Evolutionary conservation across 2,113 vertebrate species (phyloP).

Genomic region (Brienomyrus brachyistius): DNA sequence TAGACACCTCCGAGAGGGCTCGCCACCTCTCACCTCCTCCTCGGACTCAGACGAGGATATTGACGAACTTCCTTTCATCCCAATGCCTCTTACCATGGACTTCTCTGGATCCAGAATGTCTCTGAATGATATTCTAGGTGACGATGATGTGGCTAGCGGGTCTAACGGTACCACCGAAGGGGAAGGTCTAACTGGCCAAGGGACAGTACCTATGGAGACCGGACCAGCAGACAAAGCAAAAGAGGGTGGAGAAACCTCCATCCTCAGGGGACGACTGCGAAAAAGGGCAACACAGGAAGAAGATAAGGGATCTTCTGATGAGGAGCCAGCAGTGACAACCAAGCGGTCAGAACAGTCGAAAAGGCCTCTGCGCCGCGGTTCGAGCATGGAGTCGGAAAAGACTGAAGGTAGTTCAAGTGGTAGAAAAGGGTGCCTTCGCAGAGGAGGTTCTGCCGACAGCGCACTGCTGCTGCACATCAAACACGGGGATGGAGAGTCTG

Average conservation of each 20-base stretch:
- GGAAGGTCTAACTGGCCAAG: slow-evolving; percentile 29
- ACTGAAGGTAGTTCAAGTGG: slow-evolving; percentile 43
- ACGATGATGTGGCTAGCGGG: slow-evolving; percentile 60
- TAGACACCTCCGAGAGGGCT: slow-evolving; percentile 71
- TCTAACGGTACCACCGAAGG: slow-evolving; percentile 47
- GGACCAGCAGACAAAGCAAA: slow-evolving; percentile 33
- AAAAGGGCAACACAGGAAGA: slow-evolving; percentile 55
- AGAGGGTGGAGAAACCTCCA: slow-evolving; percentile 41
- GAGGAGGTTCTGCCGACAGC: slow-evolving; percentile 85
- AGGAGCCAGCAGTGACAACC: slow-evolving; percentile 54
- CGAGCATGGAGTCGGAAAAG: slow-evolving; percentile 68
- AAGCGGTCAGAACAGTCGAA: slow-evolving; percentile 54
- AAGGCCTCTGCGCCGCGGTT: slow-evolving; percentile 69
- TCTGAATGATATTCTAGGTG: slow-evolving; percentile 79
- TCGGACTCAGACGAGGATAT: slow-evolving; percentile 92
- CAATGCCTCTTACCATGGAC: slow-evolving; percentile 83
- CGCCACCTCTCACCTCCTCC: slow-evolving; percentile 79
- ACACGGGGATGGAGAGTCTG: slow-evolving; percentile 44
- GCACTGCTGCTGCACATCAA: slow-evolving; percentile 68
- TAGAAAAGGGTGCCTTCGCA: slow-evolving; percentile 71
- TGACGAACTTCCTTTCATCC: slow-evolving; percentile 86
- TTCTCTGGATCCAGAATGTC: slow-evolving; percentile 88
- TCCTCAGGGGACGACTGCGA: slow-evolving; percentile 37
- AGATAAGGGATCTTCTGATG: slow-evolving; percentile 63
- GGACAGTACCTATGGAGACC: slow-evolving; percentile 58